Percentiles rank a stretch among this genome's conserved stretches.
These are phyloP conservation scores for Clepsis dumicolana DNA, from an alignment of 2,888 invertebrate species.

Conservation along the genomic window DNA sequence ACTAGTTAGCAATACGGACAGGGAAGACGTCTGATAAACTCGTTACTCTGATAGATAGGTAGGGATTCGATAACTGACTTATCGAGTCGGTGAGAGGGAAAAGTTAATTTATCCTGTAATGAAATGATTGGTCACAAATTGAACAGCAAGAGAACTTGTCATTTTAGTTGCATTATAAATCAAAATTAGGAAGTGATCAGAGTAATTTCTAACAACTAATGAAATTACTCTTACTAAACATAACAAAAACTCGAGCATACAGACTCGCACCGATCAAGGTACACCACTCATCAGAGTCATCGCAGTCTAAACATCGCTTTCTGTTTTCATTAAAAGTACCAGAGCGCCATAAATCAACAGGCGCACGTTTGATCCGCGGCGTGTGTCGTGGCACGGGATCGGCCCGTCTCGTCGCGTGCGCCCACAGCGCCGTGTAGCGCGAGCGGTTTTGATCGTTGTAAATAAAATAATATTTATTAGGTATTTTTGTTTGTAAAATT, in stretches of 20 bases:
- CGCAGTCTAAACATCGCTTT: slow-evolving; percentile 36
- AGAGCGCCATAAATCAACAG: slow-evolving; percentile 52
- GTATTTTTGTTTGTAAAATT: not conserved
- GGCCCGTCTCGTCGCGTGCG: slow-evolving; percentile 65
- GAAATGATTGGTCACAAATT: not conserved
- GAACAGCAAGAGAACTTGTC: not conserved
- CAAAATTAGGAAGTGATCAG: not conserved
- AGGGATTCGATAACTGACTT: not conserved
- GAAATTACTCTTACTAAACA: too few species aligned
- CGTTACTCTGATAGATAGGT: not conserved
- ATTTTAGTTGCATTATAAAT: not conserved
- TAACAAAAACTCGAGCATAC: not conserved
- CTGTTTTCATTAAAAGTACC: slow-evolving; percentile 54
- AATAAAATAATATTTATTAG: slow-evolving; percentile 18
- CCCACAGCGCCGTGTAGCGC: slow-evolving; percentile 48
- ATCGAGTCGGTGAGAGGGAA: not conserved
- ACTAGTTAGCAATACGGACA: not conserved
- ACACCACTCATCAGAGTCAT: not conserved
- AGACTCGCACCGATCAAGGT: not conserved
- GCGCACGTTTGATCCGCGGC: slow-evolving; percentile 41
- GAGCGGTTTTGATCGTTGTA: slow-evolving; percentile 48
- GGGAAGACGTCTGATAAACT: slow-evolving; percentile 6
- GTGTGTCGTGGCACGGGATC: slow-evolving; percentile 56
- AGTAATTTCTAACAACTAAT: not conserved
- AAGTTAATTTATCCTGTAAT: not conserved